Conservation (phyloP, 2,113 vertebrate species). For the Burhinus oedicnemus region DNA sequence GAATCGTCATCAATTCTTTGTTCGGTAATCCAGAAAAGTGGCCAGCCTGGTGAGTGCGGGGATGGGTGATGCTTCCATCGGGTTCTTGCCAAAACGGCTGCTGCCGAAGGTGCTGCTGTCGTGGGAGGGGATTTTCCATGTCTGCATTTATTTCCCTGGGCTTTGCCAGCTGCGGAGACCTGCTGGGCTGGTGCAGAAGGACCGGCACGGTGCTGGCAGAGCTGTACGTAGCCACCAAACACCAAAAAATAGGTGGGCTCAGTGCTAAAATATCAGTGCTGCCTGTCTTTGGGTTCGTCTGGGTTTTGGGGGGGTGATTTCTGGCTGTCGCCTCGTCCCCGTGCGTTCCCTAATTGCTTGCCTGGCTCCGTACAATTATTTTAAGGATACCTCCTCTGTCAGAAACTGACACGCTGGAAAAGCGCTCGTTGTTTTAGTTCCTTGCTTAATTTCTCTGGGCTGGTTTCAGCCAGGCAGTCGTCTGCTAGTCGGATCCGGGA, state of each 20-base stretch:
- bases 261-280: accelerated
- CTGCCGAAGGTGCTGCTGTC: not conserved
- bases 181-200: not conserved
- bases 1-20: not conserved
- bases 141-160: not conserved
- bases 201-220: too few relatives aligned
- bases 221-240: not conserved
- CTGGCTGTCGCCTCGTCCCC: accelerated
- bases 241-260: not conserved
- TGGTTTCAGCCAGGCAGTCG: not conserved
- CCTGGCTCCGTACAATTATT: not conserved
- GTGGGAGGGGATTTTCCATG: not conserved
- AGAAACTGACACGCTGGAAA: not conserved
- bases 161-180: not conserved
- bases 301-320: not conserved
- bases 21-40: accelerated
- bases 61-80: not conserved
- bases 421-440: not conserved
- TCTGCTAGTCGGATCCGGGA: not conserved
- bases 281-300: not conserved
- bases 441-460: not conserved
- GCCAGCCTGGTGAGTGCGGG: not conserved
- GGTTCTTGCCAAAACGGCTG: not conserved
- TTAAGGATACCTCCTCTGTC: not conserved
- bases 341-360: accelerated